These are phyloP conservation scores for Habropoda laboriosa DNA, from an alignment of 1,140 invertebrate genomes.

Conservation along the genomic window DNA sequence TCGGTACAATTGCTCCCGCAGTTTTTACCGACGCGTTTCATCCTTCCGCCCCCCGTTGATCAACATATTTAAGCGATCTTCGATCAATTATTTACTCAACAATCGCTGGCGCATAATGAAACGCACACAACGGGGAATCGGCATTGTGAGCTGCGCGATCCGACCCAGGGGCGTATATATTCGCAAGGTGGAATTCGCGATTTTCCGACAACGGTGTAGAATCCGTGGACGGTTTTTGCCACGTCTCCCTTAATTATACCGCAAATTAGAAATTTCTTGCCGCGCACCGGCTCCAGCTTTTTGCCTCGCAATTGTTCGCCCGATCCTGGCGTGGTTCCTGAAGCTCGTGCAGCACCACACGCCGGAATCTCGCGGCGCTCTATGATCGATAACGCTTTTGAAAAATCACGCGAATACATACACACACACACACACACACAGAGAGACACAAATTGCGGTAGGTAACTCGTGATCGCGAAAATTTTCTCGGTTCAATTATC, in stretches of 20 bases:
- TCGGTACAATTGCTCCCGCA: neutral
- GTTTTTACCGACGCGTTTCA: neutral
- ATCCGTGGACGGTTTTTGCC: conserved; percentile 77
- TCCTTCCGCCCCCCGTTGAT: neutral
- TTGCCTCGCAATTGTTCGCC: conserved; percentile 73
- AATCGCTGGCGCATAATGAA: neutral
- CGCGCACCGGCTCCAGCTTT: conserved; percentile 72
- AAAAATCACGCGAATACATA: conserved; percentile 36
- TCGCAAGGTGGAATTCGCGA: conserved; percentile 72
- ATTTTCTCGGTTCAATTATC: too few relatives aligned
- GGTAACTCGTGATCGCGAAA: neutral
- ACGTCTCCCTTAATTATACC: conserved; percentile 78
- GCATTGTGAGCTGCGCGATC: neutral
- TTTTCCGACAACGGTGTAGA: conserved; percentile 70
- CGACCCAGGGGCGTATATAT: conserved; percentile 47
- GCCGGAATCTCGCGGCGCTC: conserved; percentile 51
- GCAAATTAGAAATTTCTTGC: conserved; percentile 81
- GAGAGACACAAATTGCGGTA: neutral
- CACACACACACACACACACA: neutral
- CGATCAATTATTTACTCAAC: conserved; percentile 23
- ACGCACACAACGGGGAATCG: neutral
- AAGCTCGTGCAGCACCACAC: conserved; percentile 47
- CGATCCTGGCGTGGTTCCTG: conserved; percentile 68
- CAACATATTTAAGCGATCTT: neutral
- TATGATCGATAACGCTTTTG: conserved; percentile 62